Percentiles rank a stretch among this genome's conserved stretches.
phyloP scores from a whole-genome alignment of 2,888 invertebrate genomes.

The Erebia epiphron region DNA sequence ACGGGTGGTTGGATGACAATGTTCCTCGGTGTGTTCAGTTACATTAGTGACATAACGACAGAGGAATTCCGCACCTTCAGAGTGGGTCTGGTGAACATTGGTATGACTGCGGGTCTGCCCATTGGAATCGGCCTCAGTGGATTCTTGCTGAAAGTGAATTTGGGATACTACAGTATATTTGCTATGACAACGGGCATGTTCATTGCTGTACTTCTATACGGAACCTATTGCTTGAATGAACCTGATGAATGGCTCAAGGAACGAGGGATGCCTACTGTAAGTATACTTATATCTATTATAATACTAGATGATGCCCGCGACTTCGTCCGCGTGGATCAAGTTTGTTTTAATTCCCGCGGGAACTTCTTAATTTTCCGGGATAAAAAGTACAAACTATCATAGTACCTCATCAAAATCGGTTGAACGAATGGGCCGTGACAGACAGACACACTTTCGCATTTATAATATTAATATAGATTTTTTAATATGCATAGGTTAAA shows the following conservation, averaged over 20 bases:
- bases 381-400: too few species aligned
- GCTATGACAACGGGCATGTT: conserved; percentile 66
- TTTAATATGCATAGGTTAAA: background rate
- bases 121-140: conserved; percentile 82
- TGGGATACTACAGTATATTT: conserved; percentile 77
- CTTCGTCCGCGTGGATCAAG: too few species aligned
- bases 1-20: conserved; percentile 83
- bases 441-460: too few species aligned
- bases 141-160: conserved; percentile 58
- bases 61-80: conserved; percentile 83
- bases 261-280: conserved; percentile 65
- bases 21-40: conserved; percentile 84
- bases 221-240: conserved; percentile 87
- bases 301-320: too few species aligned
- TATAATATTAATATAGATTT: too few species aligned
- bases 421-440: too few species aligned
- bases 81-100: conserved; percentile 84
- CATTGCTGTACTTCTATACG: conserved; percentile 87
- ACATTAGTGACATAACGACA: conserved; percentile 84
- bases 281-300: conserved; percentile 44
- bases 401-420: too few species aligned
- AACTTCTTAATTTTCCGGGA: too few species aligned
- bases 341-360: too few species aligned
- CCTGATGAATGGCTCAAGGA: conserved; percentile 70
- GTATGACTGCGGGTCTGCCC: conserved; percentile 82